Percentiles rank a stretch among this genome's conserved stretches.
phyloP scores from a whole-genome alignment of 2,797 vertebrate species.

The Synaphobranchus kaupii region DNA sequence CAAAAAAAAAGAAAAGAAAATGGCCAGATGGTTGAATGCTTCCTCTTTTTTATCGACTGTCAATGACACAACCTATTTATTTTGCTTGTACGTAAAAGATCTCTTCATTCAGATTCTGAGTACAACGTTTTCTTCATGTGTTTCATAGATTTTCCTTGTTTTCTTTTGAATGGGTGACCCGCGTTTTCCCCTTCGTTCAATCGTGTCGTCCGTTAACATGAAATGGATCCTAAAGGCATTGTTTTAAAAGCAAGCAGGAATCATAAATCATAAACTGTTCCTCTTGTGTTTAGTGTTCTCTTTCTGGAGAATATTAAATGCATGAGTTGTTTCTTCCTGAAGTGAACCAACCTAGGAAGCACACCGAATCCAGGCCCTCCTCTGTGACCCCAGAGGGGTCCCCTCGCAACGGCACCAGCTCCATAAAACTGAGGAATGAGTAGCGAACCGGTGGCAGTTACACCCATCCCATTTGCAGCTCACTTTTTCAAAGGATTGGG shows the following conservation, averaged over 20 bases:
- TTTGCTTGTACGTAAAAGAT: constrained; percentile 30
- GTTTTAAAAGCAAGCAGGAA: neutral
- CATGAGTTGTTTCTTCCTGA: neutral
- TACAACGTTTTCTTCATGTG: neutral
- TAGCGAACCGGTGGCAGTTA: constrained; percentile 54
- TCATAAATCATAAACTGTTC: neutral
- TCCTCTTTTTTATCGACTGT: constrained; percentile 24
- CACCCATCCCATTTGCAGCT: constrained; percentile 51
- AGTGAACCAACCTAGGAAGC: neutral
- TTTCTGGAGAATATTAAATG: constrained; percentile 9
- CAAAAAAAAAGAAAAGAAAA: constrained; percentile 42
- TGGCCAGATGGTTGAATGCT: constrained; percentile 47
- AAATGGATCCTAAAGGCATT: neutral
- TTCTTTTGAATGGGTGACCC: neutral
- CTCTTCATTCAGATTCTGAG: neutral
- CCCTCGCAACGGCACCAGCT: constrained; percentile 45
- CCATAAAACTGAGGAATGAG: constrained; percentile 54
- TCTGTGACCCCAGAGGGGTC: neutral
- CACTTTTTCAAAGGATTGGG: constrained; percentile 57
- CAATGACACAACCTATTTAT: constrained; percentile 23
- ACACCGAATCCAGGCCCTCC: neutral
- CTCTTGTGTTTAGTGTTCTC: neutral
- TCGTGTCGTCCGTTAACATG: neutral
- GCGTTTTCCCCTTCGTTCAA: neutral
- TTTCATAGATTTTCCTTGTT: neutral